These are phyloP conservation scores for Epinephelus fuscoguttatus DNA, from an alignment of 2,113 vertebrate genomes.

Conservation along the genomic window DNA sequence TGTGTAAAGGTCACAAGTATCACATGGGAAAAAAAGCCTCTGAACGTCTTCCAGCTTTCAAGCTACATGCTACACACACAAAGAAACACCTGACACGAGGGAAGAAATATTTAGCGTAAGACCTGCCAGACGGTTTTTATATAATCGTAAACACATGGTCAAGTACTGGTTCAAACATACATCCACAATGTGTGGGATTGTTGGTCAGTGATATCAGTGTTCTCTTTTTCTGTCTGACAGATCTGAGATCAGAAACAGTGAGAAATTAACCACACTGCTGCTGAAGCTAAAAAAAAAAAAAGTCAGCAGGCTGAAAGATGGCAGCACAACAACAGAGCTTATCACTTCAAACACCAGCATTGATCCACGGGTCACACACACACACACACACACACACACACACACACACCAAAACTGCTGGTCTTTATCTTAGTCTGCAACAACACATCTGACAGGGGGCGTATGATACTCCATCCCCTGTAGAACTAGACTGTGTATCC, in stretches of 20 bases:
- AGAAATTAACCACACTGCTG: not conserved
- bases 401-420: slow-evolving; percentile 1
- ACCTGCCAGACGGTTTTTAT: not conserved
- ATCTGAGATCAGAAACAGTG: slow-evolving; percentile 14
- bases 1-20: slow-evolving; percentile 50
- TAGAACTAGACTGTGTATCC: slow-evolving; percentile 1
- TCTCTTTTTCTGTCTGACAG: not conserved
- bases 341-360: slow-evolving; percentile 21
- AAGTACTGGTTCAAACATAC: not conserved
- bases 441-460: not conserved
- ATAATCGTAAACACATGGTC: not conserved
- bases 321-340: slow-evolving; percentile 12
- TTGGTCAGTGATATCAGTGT: not conserved
- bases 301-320: slow-evolving; percentile 3
- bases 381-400: not conserved
- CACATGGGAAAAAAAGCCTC: slow-evolving; percentile 20
- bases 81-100: not conserved
- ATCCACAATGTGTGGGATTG: not conserved
- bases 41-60: slow-evolving; percentile 11
- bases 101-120: not conserved
- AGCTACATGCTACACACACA: not conserved
- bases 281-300: not conserved
- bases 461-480: not conserved
- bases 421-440: slow-evolving; percentile 13
- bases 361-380: not conserved